phyloP scores from a whole-genome alignment of 2,113 vertebrate species.

The Oryzias curvinotus region DNA sequence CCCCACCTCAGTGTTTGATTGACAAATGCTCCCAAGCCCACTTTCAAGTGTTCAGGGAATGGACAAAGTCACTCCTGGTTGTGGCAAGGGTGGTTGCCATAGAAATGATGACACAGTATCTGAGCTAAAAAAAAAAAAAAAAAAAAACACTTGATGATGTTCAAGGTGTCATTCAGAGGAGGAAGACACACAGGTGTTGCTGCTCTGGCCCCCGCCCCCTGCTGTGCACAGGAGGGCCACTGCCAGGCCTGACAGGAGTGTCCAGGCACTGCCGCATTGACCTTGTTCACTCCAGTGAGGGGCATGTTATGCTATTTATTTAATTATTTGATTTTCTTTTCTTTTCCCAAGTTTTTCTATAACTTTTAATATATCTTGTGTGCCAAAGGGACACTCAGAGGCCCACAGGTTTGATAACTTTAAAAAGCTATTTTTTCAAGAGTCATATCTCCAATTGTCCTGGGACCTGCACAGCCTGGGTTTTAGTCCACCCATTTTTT shows the following conservation, averaged over 20 bases:
- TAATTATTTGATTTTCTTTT: conserved; percentile 26
- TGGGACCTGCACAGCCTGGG: conserved; percentile 42
- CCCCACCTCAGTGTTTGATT: too few relatives aligned
- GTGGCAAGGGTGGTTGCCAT: too few relatives aligned
- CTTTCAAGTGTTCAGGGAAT: too few relatives aligned
- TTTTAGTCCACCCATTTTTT: conserved; percentile 40
- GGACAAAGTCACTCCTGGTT: too few relatives aligned
- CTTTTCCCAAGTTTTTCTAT: conserved; percentile 37
- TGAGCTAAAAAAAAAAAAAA: too few relatives aligned
- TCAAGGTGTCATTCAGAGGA: conserved; percentile 30
- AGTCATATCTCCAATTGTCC: conserved; percentile 59
- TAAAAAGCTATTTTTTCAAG: conserved; percentile 61
- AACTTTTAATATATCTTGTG: conserved; percentile 63
- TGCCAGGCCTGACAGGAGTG: conserved; percentile 49
- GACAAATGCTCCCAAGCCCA: too few relatives aligned
- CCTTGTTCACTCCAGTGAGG: conserved; percentile 43
- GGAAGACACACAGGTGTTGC: conserved; percentile 59
- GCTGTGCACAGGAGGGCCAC: conserved; percentile 54
- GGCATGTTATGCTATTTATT: conserved; percentile 44
- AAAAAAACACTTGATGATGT: background rate
- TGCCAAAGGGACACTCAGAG: conserved; percentile 43
- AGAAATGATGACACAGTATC: too few relatives aligned
- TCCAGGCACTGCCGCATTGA: conserved; percentile 41
- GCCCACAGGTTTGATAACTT: conserved; percentile 69
- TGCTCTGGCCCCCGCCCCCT: conserved; percentile 9